Percentiles rank a stretch among this genome's conserved stretches.
Conservation (phyloP, 2,797 vertebrate genomes). For the Okamejei kenojei region DNA sequence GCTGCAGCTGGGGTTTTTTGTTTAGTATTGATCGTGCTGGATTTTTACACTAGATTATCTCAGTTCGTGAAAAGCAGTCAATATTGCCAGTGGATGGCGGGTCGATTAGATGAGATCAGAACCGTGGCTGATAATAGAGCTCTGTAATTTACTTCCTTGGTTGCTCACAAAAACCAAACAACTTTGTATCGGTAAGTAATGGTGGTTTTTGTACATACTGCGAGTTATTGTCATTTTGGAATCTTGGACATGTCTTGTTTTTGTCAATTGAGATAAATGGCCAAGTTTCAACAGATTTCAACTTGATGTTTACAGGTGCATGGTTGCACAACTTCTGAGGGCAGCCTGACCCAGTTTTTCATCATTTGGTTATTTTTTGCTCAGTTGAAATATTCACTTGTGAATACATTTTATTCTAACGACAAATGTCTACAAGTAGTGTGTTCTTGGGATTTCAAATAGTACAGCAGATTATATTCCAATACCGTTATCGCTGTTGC, state of each 20-base stretch:
- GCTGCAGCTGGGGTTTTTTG: slow-evolving; percentile 99
- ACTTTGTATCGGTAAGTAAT: slow-evolving; percentile 85
- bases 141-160: slow-evolving; percentile 34
- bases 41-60: slow-evolving; percentile 91
- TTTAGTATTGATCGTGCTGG: slow-evolving; percentile 97
- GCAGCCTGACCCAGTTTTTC: not conserved
- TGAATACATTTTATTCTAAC: not conserved
- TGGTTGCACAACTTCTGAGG: not conserved
- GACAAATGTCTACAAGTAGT: not conserved
- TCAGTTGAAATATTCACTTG: not conserved
- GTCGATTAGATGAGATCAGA: slow-evolving; percentile 56
- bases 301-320: not conserved
- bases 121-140: slow-evolving; percentile 69
- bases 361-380: not conserved
- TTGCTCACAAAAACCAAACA: slow-evolving; percentile 47
- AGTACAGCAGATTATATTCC: not conserved
- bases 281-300: not conserved
- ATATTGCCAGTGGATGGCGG: slow-evolving; percentile 73
- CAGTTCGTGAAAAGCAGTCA: slow-evolving; percentile 87
- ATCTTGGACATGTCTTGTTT: not conserved
- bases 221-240: slow-evolving; percentile 72
- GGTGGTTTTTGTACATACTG: slow-evolving; percentile 78
- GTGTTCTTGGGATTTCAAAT: not conserved
- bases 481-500: not conserved
- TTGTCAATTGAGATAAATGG: slow-evolving; percentile 20